phyloP scores from a whole-genome alignment of 2,797 vertebrate genomes.

The Trachops cirrhosus region DNA sequence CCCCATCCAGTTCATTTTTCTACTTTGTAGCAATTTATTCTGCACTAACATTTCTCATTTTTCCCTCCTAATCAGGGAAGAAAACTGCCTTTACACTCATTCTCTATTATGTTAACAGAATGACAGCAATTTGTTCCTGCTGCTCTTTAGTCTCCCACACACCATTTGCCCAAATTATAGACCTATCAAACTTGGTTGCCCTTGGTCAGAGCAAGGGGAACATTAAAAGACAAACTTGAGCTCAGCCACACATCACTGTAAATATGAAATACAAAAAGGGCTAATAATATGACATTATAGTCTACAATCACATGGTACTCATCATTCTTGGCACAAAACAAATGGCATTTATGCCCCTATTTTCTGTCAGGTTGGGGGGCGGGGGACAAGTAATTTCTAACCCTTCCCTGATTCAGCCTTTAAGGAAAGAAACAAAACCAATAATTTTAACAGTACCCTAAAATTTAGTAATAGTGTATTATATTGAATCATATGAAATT shows the following conservation, averaged over 20 bases:
- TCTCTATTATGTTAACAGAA: conserved; percentile 42
- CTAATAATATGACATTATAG: conserved; percentile 17
- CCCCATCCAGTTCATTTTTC: conserved; percentile 23
- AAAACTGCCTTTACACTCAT: conserved; percentile 15
- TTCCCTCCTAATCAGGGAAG: not conserved
- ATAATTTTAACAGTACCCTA: not conserved
- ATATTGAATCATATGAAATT: not conserved
- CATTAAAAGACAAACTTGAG: conserved; percentile 49
- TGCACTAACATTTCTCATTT: conserved; percentile 13
- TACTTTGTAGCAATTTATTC: not conserved
- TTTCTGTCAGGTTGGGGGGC: not conserved
- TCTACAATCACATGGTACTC: not conserved
- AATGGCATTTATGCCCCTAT: not conserved
- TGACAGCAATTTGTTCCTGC: conserved; percentile 48
- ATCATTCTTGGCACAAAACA: not conserved
- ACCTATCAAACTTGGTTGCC: not conserved
- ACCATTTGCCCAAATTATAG: conserved; percentile 67
- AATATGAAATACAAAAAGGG: not conserved
- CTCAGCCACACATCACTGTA: not conserved
- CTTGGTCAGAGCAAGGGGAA: not conserved
- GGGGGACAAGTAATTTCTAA: conserved; percentile 30
- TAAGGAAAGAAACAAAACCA: conserved; percentile 28
- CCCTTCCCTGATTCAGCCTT: not conserved
- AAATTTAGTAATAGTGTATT: not conserved
- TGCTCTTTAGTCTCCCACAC: conserved; percentile 63